phyloP scores from a whole-genome alignment of 1,140 invertebrate genomes.

The Patella vulgata region DNA sequence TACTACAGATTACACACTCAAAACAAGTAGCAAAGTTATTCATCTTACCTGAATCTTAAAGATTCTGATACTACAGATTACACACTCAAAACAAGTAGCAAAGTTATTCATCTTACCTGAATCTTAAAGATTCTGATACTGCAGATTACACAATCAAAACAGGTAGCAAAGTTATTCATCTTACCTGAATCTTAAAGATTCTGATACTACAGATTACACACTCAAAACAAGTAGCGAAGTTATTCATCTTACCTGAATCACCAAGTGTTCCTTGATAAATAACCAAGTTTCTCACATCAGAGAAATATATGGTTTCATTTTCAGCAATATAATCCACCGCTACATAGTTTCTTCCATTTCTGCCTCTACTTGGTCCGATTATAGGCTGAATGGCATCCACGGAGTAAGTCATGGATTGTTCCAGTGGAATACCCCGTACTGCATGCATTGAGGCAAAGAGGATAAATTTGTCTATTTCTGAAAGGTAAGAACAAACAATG shows the following conservation, averaged over 20 bases:
- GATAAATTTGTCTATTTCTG: constrained; percentile 87
- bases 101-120: too few relatives aligned
- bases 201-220: too few relatives aligned
- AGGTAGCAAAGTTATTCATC: too few relatives aligned
- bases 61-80: too few relatives aligned
- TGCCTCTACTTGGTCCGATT: constrained; percentile 73
- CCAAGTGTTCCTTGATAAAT: constrained; percentile 92
- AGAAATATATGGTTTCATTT: constrained; percentile 94
- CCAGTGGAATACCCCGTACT: constrained; percentile 93
- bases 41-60: too few relatives aligned
- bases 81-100: too few relatives aligned
- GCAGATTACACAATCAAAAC: too few relatives aligned
- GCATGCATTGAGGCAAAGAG: constrained; percentile 98
- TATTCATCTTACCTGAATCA: constrained; percentile 76
- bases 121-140: too few relatives aligned
- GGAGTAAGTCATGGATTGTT: constrained; percentile 70
- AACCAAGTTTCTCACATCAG: constrained; percentile 95
- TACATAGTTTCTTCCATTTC: constrained; percentile 85
- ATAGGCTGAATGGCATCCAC: constrained; percentile 87
- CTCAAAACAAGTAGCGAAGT: too few relatives aligned
- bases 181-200: too few relatives aligned
- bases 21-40: too few relatives aligned
- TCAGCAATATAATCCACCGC: constrained; percentile 94
- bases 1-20: too few relatives aligned
- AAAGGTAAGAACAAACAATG: constrained; percentile 30